Base-by-base conservation (phyloP, 2,113 vertebrate genomes). In the Ictidomys tridecemlineatus region DNA sequence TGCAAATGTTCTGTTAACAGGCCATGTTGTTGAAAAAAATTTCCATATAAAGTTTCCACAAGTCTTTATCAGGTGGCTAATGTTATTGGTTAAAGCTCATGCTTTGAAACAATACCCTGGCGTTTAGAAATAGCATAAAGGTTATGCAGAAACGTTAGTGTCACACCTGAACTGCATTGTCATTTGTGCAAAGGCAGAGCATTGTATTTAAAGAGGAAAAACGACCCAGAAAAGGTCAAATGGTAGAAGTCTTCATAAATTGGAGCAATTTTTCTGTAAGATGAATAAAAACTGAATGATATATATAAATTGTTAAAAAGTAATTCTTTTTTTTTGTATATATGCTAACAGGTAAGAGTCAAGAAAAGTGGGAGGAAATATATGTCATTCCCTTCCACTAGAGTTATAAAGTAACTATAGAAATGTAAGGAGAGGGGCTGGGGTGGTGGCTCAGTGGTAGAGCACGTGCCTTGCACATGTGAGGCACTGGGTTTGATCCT, bases 61-160 rank as follows among this genome's bases (percentile, higher is more conserved):
- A 80, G 18, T 96, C 61, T 39, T 96, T 96, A 93, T 56, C 94
- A 80, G 22, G 53, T 72, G 80, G 7, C 22, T 83, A 92, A 94
- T 92, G 76, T 85, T 84, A 79, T 48, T 26, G 28, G 74, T 94
- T 84, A 96, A 94, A 82, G 72, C 14, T 58, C 73, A 77, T 45
- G 37, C 77, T 93, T 96, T 88, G 69, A 94, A 95, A 58, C 0
- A 65, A 32, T 20, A 74, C 69, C 51, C 37, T 78, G 83, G 94
- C 45, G 90, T 96, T 95, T 93, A 87, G 83, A 94, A 91, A 95
- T 56, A 93, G 13, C 67, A 96, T 42, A 91, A 94, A 73, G 53
- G 12, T 94, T 94, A 89, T 89, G 83, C 89, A 80, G 48, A 73
- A 95, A 95, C 69, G 20, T 73, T 51, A 85, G 24, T 79, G 51